A percentile compares a stretch with the other conserved stretches of the same genome.
Conservation (phyloP, 2,888 invertebrate species). For the Lochmaea capreae region DNA sequence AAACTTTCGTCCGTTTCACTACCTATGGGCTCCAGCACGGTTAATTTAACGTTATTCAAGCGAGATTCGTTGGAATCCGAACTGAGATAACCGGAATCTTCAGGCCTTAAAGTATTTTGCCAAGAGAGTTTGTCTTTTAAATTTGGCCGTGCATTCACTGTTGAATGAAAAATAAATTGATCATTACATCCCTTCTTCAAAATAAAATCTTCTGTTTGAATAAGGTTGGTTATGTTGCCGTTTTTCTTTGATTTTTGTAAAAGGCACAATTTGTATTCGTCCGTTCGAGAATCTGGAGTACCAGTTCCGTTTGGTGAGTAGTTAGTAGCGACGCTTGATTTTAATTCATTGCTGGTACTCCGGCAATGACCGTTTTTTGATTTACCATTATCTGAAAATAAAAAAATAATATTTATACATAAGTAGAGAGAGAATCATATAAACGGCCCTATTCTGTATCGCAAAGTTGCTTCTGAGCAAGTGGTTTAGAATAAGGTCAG, state of each 20-base stretch:
- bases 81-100: slow-evolving; percentile 88
- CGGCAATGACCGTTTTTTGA: slow-evolving; percentile 78
- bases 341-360: slow-evolving; percentile 66
- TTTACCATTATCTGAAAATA: slow-evolving; percentile 55
- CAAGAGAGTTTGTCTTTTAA: slow-evolving; percentile 54
- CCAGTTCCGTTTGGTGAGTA: slow-evolving; percentile 35
- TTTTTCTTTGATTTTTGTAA: slow-evolving; percentile 50
- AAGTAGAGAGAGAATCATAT: too few species aligned
- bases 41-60: slow-evolving; percentile 19
- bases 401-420: background rate
- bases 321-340: slow-evolving; percentile 20
- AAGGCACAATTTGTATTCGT: slow-evolving; percentile 48
- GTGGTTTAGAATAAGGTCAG: too few species aligned
- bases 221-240: slow-evolving; percentile 48
- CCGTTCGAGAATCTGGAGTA: slow-evolving; percentile 48
- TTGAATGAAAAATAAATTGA: slow-evolving; percentile 57
- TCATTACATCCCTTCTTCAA: slow-evolving; percentile 58
- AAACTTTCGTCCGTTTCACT: slow-evolving; percentile 85
- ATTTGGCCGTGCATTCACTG: slow-evolving; percentile 25
- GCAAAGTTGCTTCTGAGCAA: too few species aligned
- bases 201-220: slow-evolving; percentile 50
- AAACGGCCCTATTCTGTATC: too few species aligned
- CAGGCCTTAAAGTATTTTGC: slow-evolving; percentile 56
- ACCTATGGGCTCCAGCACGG: slow-evolving; percentile 60
- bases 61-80: slow-evolving; percentile 69